Evolutionary conservation across 2,888 invertebrate genomes (phyloP).

Genomic region (Drosophila macrospina): DNA sequence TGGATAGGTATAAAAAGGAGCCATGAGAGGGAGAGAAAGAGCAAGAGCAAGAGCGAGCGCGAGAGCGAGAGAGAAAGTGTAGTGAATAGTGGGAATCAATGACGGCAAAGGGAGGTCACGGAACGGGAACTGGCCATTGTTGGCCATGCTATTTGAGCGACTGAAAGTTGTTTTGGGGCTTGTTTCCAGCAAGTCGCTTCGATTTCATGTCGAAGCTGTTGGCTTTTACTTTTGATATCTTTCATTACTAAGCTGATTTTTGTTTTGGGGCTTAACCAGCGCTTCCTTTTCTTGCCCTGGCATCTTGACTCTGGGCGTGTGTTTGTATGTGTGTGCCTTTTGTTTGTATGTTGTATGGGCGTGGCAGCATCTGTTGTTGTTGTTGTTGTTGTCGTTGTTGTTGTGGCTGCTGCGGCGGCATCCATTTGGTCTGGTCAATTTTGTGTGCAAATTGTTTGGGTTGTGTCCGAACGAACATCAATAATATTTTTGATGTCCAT

Average conservation of each 20-base stretch:
- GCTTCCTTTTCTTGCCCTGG: conserved; percentile 16
- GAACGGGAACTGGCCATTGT: conserved; percentile 42
- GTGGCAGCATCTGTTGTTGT: conserved; percentile 59
- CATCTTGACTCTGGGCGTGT: conserved; percentile 24
- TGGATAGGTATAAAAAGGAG: neutral
- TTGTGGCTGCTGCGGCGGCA: conserved; percentile 36
- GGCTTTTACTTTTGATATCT: conserved; percentile 63
- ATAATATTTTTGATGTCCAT: conserved; percentile 65
- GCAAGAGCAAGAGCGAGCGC: neutral
- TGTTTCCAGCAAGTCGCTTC: conserved; percentile 42
- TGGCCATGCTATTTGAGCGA: conserved; percentile 63
- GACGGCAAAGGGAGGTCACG: neutral
- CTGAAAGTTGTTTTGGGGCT: conserved; percentile 60
- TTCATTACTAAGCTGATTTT: conserved; percentile 69
- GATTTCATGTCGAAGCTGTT: conserved; percentile 57
- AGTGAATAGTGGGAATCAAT: neutral
- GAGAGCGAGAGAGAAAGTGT: neutral
- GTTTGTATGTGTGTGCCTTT: conserved; percentile 37
- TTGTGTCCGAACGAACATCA: conserved; percentile 63
- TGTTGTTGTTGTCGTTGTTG: conserved; percentile 43
- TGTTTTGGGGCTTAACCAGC: conserved; percentile 47
- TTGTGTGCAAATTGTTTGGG: conserved; percentile 76
- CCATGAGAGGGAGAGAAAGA: neutral
- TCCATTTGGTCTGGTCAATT: conserved; percentile 60
- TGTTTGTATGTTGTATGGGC: conserved; percentile 34